Conservation (phyloP, 2,113 vertebrate species). For the Tenebrosternarchus preto region DNA sequence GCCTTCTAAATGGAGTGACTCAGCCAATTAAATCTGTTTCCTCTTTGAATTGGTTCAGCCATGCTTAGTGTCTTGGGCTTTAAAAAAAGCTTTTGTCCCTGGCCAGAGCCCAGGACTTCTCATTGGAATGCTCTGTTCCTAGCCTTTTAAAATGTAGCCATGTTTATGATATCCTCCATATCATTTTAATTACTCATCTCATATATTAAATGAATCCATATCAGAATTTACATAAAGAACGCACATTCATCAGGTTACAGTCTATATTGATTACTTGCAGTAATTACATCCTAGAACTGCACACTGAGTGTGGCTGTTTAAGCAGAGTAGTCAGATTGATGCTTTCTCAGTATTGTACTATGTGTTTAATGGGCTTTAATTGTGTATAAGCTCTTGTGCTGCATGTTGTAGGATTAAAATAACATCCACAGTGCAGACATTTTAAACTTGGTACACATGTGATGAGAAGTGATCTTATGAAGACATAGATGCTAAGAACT, state of each 20-base stretch:
- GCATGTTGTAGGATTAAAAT: no score
- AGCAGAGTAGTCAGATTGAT: neutral
- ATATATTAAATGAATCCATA: neutral
- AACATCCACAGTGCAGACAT: no score
- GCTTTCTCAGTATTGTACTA: neutral
- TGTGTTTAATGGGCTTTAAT: neutral
- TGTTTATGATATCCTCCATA: neutral
- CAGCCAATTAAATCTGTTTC: conserved; percentile 43
- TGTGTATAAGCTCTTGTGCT: neutral
- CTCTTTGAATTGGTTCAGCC: conserved; percentile 42
- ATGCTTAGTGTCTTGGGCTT: neutral
- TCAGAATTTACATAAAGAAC: neutral
- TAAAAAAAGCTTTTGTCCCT: conserved; percentile 36
- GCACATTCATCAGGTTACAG: conserved; percentile 19
- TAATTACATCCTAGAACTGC: neutral
- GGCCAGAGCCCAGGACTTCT: conserved; percentile 7
- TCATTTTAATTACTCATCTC: neutral
- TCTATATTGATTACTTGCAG: neutral
- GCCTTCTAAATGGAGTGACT: conserved; percentile 9
- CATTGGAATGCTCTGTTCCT: neutral
- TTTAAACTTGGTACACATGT: no score
- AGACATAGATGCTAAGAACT: no score
- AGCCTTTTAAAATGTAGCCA: neutral
- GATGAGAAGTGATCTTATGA: no score
- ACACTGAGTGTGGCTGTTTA: neutral